Percentiles rank a stretch among this genome's conserved stretches.
These are phyloP conservation scores for Turritopsis rubra DNA, from an alignment of 30 jellyfish, hydroid and myxozoan genomes.

Conservation along the genomic window DNA sequence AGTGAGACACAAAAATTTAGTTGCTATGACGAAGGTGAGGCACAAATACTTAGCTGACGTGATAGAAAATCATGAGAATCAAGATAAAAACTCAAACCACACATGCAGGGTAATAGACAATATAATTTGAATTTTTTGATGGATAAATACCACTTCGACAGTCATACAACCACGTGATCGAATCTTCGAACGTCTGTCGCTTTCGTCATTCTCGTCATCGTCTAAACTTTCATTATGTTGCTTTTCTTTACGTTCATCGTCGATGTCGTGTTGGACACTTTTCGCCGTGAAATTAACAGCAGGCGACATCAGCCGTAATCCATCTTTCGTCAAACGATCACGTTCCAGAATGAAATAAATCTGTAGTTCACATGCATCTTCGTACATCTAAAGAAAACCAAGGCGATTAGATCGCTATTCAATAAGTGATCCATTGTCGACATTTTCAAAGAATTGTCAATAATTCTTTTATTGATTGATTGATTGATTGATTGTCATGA, in stretches of 20 bases:
- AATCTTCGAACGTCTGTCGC: slow-evolving; percentile 21
- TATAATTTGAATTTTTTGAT: background rate
- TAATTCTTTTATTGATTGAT: too few relatives aligned
- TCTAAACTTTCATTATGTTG: slow-evolving; percentile 49
- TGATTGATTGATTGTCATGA: too few relatives aligned
- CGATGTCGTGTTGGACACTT: slow-evolving; percentile 56
- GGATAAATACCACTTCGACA: slow-evolving; percentile 23
- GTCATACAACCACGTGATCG: slow-evolving; percentile 23
- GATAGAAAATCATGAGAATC: too few relatives aligned
- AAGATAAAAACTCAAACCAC: too few relatives aligned
- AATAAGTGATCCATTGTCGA: too few relatives aligned
- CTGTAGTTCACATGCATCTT: slow-evolving; percentile 83
- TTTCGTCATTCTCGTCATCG: slow-evolving; percentile 52
- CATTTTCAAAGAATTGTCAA: too few relatives aligned
- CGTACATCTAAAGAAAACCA: slow-evolving; percentile 89
- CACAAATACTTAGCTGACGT: too few relatives aligned
- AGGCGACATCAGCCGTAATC: slow-evolving; percentile 74
- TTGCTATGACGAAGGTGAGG: too few relatives aligned
- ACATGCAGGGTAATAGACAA: background rate
- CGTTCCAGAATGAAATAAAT: slow-evolving; percentile 60
- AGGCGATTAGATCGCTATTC: too few relatives aligned
- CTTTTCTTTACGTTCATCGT: slow-evolving; percentile 62
- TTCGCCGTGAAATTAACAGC: slow-evolving; percentile 61
- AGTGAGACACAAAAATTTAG: too few relatives aligned
- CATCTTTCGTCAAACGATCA: slow-evolving; percentile 73